Conservation (phyloP, 2,113 vertebrate genomes). For the Cygnus atratus region DNA sequence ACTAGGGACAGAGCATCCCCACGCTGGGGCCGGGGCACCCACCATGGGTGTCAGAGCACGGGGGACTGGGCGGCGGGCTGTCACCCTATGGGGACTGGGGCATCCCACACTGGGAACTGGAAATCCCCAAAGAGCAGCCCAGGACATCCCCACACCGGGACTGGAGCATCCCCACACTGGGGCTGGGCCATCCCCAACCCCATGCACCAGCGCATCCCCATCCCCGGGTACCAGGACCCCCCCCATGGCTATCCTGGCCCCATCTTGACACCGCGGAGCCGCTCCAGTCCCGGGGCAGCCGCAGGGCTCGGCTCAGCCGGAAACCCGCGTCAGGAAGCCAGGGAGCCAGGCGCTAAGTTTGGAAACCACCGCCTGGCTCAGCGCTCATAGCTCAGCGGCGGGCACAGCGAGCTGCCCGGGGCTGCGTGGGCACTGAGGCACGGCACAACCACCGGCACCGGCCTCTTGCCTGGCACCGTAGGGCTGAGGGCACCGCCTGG, state of each 20-base stretch:
- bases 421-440: neutral
- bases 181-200: neutral
- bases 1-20: neutral
- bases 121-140: too few relatives aligned
- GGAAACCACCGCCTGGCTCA: neutral
- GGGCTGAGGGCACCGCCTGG: neutral
- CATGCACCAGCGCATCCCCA: neutral
- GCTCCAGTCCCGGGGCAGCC: neutral
- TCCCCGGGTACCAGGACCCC: fast-evolving
- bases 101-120: neutral
- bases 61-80: neutral
- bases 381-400: fast-evolving
- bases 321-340: neutral
- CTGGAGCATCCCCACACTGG: too few relatives aligned
- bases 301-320: neutral
- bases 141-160: neutral
- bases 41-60: neutral
- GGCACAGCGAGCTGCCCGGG: neutral
- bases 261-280: fast-evolving
- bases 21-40: neutral
- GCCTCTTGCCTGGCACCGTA: fast-evolving
- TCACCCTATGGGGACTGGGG: neutral
- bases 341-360: neutral
- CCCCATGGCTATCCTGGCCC: neutral
- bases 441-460: fast-evolving